Percentiles rank a stretch among this genome's conserved stretches.
phyloP scores from a whole-genome alignment of 2,888 invertebrate genomes.

The Epistrophe grossulariae region DNA sequence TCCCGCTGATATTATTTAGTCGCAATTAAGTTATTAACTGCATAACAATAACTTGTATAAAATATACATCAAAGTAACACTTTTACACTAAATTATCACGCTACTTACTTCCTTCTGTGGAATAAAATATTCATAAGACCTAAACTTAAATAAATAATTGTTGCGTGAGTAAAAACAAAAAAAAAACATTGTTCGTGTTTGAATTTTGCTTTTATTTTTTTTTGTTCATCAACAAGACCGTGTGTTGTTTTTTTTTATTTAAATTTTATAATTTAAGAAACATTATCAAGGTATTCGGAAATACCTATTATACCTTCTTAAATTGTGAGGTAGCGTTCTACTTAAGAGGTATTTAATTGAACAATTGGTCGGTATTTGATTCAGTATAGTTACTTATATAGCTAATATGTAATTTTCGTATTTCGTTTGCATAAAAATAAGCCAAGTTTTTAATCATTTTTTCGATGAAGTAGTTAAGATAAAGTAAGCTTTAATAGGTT shows the following conservation, averaged over 20 bases:
- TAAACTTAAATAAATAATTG: background rate
- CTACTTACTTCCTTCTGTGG: background rate
- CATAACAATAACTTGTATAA: background rate
- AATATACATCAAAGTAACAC: background rate
- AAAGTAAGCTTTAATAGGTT: no score
- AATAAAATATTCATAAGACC: background rate
- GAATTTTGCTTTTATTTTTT: background rate
- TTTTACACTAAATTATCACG: background rate
- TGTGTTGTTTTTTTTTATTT: background rate
- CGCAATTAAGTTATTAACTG: background rate
- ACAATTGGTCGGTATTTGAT: background rate
- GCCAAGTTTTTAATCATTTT: background rate
- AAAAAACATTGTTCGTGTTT: background rate
- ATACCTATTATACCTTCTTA: background rate
- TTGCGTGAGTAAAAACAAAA: background rate
- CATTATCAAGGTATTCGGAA: slow-evolving; percentile 12
- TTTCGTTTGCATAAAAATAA: background rate
- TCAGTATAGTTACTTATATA: background rate
- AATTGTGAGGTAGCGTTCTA: background rate
- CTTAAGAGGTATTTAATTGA: background rate
- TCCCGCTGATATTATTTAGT: background rate
- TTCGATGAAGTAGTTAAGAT: no score
- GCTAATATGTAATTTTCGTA: background rate
- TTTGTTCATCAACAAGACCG: background rate
- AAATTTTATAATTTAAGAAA: slow-evolving; percentile 6